A percentile compares a stretch with the other conserved stretches of the same genome.
Conservation (phyloP, 1,140 invertebrate species). For the Cydia fagiglandana region DNA sequence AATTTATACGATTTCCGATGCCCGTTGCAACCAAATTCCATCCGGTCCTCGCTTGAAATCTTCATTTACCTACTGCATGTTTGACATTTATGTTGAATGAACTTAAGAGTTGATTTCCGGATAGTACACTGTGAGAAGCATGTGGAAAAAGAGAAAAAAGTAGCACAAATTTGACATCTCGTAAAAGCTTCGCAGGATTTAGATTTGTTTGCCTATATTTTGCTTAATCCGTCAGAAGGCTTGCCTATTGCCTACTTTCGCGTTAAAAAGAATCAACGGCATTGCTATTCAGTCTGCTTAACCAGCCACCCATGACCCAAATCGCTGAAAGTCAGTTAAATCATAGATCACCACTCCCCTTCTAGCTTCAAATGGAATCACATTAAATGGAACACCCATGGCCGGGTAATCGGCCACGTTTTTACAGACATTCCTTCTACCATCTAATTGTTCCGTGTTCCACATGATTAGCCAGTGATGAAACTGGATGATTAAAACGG, state of each 20-base stretch:
- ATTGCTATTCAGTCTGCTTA: neutral
- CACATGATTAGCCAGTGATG: constrained; percentile 33
- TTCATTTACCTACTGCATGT: neutral
- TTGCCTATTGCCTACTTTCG: neutral
- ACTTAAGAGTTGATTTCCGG: no score
- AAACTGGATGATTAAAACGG: constrained; percentile 34
- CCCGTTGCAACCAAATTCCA: neutral
- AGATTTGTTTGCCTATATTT: neutral
- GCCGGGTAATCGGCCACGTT: constrained; percentile 7
- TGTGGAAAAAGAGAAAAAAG: no score
- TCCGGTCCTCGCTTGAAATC: neutral
- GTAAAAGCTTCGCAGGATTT: no score
- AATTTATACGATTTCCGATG: constrained; percentile 4
- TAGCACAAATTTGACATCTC: no score
- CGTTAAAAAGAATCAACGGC: neutral
- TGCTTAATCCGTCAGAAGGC: neutral
- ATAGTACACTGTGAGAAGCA: no score
- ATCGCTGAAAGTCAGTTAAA: neutral
- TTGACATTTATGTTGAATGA: no score
- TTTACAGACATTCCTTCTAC: constrained; percentile 17
- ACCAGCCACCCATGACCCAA: neutral
- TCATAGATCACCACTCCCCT: constrained; percentile 11
- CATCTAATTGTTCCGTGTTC: constrained; percentile 22
- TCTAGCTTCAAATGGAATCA: constrained; percentile 6
- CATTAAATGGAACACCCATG: constrained; percentile 21